phyloP scores from a whole-genome alignment of 1,140 invertebrate species.

The Bombus superbus region DNA sequence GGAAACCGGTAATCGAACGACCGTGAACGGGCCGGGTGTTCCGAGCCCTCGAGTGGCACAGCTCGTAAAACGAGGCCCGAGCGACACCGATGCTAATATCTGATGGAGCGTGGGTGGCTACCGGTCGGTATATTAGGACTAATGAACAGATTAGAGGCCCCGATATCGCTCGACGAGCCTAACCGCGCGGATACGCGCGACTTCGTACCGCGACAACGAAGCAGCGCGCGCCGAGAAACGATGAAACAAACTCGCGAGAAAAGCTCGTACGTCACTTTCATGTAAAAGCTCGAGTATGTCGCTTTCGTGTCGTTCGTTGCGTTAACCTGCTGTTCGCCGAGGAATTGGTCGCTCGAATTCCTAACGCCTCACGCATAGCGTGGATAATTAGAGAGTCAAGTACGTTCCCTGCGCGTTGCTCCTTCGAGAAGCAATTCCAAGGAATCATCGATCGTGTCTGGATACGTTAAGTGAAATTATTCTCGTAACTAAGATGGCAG shows the following conservation, averaged over 20 bases:
- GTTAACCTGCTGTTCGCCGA: too few relatives aligned
- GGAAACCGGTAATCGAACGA: conserved; percentile 29
- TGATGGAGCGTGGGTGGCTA: conserved; percentile 71
- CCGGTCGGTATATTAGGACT: conserved; percentile 75
- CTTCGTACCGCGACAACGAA: not conserved
- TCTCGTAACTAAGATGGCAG: too few relatives aligned
- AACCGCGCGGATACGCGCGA: conserved; percentile 11
- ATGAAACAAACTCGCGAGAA: not conserved
- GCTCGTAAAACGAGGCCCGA: conserved; percentile 59
- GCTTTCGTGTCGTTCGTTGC: too few relatives aligned
- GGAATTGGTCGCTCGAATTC: too few relatives aligned
- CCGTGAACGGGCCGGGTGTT: not conserved
- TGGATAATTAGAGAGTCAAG: too few relatives aligned
- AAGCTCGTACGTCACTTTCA: too few relatives aligned
- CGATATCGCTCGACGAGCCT: conserved; percentile 64
- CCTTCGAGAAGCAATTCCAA: too few relatives aligned
- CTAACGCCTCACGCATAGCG: too few relatives aligned
- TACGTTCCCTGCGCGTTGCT: too few relatives aligned
- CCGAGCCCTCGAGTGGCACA: conserved; percentile 1
- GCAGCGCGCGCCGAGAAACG: not conserved
- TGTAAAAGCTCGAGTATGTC: too few relatives aligned
- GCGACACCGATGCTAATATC: conserved; percentile 68
- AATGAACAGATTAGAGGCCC: conserved; percentile 76
- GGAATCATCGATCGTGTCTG: too few relatives aligned
- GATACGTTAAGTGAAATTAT: too few relatives aligned